A percentile compares a stretch with the other conserved stretches of the same genome.
Conservation (phyloP, 2,113 vertebrate genomes). For the Solea solea region DNA sequence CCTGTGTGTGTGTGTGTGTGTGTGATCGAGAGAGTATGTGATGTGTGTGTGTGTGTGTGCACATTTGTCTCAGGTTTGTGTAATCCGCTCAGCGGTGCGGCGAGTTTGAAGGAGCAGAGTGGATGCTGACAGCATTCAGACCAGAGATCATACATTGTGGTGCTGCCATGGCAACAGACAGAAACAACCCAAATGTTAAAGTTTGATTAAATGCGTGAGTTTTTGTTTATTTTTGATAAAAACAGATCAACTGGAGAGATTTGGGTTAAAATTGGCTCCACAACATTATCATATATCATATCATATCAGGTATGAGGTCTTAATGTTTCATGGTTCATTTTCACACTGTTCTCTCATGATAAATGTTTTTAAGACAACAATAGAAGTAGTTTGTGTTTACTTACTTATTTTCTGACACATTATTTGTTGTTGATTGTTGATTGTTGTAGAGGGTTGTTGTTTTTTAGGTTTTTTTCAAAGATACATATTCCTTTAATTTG, state of each 20-base stretch:
- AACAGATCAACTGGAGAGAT: too few relatives aligned
- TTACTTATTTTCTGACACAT: background rate
- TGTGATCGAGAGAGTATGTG: background rate
- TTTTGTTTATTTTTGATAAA: too few relatives aligned
- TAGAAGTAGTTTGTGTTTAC: too few relatives aligned
- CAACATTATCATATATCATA: too few relatives aligned
- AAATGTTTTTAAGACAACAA: background rate
- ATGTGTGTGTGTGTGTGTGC: slow-evolving; percentile 10
- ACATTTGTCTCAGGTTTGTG: slow-evolving; percentile 43
- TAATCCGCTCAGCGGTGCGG: slow-evolving; percentile 21
- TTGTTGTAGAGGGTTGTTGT: background rate
- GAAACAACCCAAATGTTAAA: slow-evolving; percentile 3
- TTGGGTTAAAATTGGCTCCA: too few relatives aligned
- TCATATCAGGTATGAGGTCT: background rate
- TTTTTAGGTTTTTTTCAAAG: background rate
- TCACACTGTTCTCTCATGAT: slow-evolving; percentile 2
- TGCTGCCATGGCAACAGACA: slow-evolving; percentile 46
- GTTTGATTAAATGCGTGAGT: background rate
- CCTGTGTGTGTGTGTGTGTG: slow-evolving; percentile 16
- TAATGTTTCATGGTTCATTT: background rate
- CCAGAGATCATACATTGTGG: slow-evolving; percentile 41
- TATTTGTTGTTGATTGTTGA: background rate
- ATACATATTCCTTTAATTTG: background rate
- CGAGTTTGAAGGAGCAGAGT: slow-evolving; percentile 33
- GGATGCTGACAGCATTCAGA: slow-evolving; percentile 36